Conservation (phyloP, 1,140 invertebrate species). For the Mamestra configurata region DNA sequence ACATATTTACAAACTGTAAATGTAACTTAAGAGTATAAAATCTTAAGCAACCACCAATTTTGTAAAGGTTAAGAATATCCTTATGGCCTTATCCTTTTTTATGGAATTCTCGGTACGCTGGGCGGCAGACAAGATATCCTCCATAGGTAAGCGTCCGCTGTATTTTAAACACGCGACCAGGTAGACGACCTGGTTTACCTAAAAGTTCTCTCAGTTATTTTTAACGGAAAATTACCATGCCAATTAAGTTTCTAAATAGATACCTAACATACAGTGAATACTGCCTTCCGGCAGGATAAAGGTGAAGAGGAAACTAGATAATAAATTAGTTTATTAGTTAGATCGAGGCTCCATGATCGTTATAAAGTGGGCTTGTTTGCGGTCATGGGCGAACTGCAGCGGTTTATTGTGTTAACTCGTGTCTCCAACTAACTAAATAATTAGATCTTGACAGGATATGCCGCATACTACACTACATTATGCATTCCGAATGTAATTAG, state of each 20-base stretch:
- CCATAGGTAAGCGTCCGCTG: too few species aligned
- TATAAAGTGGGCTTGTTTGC: constrained; percentile 51
- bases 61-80: neutral
- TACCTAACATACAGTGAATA: neutral
- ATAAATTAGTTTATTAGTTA: constrained; percentile 49
- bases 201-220: neutral
- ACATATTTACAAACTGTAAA: neutral
- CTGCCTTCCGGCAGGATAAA: constrained; percentile 15
- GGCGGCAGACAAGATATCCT: neutral
- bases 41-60: neutral
- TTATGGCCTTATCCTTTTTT: neutral
- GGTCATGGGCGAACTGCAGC: constrained; percentile 49
- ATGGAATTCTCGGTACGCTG: neutral
- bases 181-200: neutral
- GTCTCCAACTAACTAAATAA: constrained; percentile 43
- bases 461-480: constrained; percentile 13
- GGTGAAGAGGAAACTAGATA: constrained; percentile 39
- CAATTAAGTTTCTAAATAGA: neutral
- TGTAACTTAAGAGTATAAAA: neutral
- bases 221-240: neutral
- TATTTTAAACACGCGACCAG: constrained; percentile 1
- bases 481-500: constrained; percentile 23
- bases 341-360: constrained; percentile 44
- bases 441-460: constrained; percentile 42
- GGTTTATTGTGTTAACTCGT: constrained; percentile 52